These are phyloP conservation scores for Eufriesea mexicana DNA, from an alignment of 1,140 invertebrate genomes.

Conservation along the genomic window DNA sequence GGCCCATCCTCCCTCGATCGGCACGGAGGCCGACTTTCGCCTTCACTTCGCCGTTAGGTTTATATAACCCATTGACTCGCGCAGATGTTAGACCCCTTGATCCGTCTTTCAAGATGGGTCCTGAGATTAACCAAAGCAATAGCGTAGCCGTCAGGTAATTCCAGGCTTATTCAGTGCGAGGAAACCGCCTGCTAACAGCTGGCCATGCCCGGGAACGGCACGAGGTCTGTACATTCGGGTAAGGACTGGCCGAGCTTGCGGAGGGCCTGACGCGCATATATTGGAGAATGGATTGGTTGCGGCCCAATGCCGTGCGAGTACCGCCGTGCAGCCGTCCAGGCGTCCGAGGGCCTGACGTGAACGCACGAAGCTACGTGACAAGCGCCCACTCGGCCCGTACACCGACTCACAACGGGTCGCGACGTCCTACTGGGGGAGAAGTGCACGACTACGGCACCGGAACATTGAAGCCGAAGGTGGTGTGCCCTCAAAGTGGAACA, in stretches of 20 bases:
- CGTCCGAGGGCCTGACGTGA: conserved; percentile 40
- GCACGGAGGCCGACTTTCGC: no score
- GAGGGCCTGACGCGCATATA: conserved; percentile 65
- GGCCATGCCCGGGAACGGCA: conserved; percentile 72
- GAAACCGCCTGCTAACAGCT: conserved; percentile 78
- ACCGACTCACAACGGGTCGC: conserved; percentile 1
- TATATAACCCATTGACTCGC: conserved; percentile 88
- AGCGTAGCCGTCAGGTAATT: conserved; percentile 82
- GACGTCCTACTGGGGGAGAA: conserved; percentile 10
- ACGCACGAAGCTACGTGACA: neutral
- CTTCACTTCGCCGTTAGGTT: conserved; percentile 87
- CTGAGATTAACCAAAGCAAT: conserved; percentile 82
- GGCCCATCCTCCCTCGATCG: no score
- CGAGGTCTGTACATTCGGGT: conserved; percentile 60
- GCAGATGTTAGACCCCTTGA: conserved; percentile 94
- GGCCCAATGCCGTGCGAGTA: conserved; percentile 63
- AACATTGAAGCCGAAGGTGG: neutral
- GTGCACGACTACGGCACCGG: neutral
- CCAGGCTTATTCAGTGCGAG: conserved; percentile 74
- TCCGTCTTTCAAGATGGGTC: conserved; percentile 97
- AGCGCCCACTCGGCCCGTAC: neutral
- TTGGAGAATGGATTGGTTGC: conserved; percentile 53
- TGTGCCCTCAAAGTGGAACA: neutral
- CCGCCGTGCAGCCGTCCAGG: conserved; percentile 61
- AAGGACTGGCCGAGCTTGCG: conserved; percentile 65